These are phyloP conservation scores for Nyctibius bracteatus DNA, from an alignment of 2,113 vertebrate genomes.

Conservation along the genomic window DNA sequence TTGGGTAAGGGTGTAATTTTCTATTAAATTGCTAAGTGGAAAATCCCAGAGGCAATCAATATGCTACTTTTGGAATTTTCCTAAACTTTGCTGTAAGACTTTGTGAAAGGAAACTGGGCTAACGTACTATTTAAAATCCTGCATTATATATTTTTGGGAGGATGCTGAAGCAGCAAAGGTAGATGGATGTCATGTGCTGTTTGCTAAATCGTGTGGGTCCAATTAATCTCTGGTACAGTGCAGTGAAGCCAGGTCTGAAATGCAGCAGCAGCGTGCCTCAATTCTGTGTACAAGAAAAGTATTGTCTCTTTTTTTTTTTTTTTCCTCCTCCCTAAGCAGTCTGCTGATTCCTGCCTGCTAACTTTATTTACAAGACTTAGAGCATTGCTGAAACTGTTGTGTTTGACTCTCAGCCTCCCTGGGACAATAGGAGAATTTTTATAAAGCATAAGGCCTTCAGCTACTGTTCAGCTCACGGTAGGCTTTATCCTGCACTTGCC, in stretches of 20 bases:
- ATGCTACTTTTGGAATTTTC: constrained; percentile 66
- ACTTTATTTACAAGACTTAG: background rate
- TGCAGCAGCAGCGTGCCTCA: background rate
- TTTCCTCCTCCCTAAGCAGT: fast-evolving
- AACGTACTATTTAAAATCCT: constrained; percentile 58
- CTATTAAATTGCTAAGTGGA: constrained; percentile 63
- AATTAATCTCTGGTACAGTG: background rate
- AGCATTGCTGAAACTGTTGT: background rate
- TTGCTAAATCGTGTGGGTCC: background rate
- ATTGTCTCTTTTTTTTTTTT: background rate
- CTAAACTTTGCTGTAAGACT: constrained; percentile 53
- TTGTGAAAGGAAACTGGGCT: constrained; percentile 60
- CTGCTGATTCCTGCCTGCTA: background rate
- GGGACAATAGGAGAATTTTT: constrained; percentile 52
- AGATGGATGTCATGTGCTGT: constrained; percentile 29
- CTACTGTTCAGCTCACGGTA: constrained; percentile 38
- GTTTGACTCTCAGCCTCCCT: constrained; percentile 15
- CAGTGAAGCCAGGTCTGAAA: background rate
- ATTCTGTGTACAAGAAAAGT: background rate
- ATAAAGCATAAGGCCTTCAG: constrained; percentile 49
- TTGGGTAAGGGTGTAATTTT: constrained; percentile 62
- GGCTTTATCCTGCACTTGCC: constrained; percentile 17
- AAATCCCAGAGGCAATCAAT: constrained; percentile 67
- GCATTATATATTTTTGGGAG: constrained; percentile 52
- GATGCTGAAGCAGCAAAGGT: constrained; percentile 61